A percentile compares a stretch with the other conserved stretches of the same genome.
Evolutionary conservation across 2,888 invertebrate genomes (phyloP).

Genomic region (Nyleta sp.): DNA sequence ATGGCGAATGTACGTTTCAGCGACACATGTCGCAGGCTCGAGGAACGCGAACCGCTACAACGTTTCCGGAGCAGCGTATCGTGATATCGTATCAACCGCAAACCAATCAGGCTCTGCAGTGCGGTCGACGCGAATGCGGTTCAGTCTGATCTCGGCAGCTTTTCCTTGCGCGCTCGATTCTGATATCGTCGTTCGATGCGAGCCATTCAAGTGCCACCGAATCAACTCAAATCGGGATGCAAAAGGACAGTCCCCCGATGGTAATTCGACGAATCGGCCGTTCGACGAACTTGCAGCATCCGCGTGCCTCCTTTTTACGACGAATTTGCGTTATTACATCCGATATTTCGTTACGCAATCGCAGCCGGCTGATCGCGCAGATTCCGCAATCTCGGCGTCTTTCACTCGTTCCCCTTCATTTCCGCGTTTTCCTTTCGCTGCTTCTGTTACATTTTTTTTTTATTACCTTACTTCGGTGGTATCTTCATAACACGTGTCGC

Average conservation of each 20-base stretch:
- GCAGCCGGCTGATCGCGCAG: too few relatives aligned
- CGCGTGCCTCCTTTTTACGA: constrained; percentile 14
- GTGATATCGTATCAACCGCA: constrained; percentile 70
- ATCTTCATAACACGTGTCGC: too few relatives aligned
- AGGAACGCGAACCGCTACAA: constrained; percentile 48
- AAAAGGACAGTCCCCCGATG: constrained; percentile 54
- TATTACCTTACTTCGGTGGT: too few relatives aligned
- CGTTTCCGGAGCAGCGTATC: constrained; percentile 58
- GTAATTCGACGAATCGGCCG: constrained; percentile 57
- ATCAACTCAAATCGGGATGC: constrained; percentile 57
- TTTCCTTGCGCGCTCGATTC: constrained; percentile 60
- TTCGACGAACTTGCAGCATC: constrained; percentile 44
- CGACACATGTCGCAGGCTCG: constrained; percentile 53
- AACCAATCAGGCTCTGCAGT: constrained; percentile 71
- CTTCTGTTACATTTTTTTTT: too few relatives aligned
- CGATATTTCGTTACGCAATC: constrained; percentile 45
- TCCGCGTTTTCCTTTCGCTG: too few relatives aligned
- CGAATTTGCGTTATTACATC: constrained; percentile 44
- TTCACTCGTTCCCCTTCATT: too few relatives aligned
- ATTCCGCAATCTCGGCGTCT: background rate
- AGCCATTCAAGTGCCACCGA: constrained; percentile 57
- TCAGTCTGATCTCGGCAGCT: constrained; percentile 60
- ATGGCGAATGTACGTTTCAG: constrained; percentile 55
- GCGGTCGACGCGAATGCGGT: constrained; percentile 65
- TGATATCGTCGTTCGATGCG: constrained; percentile 57